Evolutionary conservation across 2,113 vertebrate genomes (phyloP), one percentile per base, ranked within the genome.

Genomic region (Atherinomorus stipes): DNA sequence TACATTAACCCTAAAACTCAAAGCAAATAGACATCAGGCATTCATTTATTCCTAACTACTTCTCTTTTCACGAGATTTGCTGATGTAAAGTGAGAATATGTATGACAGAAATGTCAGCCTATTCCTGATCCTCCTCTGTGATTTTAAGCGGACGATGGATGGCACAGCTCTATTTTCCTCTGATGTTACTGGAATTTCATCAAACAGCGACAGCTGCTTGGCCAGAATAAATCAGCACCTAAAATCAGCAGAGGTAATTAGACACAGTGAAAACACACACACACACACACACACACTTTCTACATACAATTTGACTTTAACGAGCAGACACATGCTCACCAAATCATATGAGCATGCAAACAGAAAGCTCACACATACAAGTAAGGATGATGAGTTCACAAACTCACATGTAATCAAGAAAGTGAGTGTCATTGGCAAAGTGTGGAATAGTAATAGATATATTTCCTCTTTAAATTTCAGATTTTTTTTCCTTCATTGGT

Each of bases 231-330:
- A 84, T 86, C 74, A 81, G 89, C 84, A 88, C 80, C 88, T 77
- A 86, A 78, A 71, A 86, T 87, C 64, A 83, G 67, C 74, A 75
- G 74, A 78, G 74, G 86, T 85, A 76, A 85, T 78, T 70, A 70
- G 50, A 85, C 64, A 65, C 23, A 56, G 31, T 49, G n/a, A 3
- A 54, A 2, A 56, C 31, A 57, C 47, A 62, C 38, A 61, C 73
- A 65, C 44, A 40, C 50, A 28, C 22, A 59, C 26, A 45, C 57
- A 51, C 49, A 34, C 23, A 22, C 13, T 45, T 49, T 52, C 59
- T 16, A 56, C 26, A 8, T 45, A 15, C 31, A 37, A 18, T 13
- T 23, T 28, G 58, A 67, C 12, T 28, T 18, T 11, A 22, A 64
- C 62, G 45, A 18, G 71, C 57, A 38, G n/a, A 70, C 18, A 51